Evolutionary conservation across 2,888 invertebrate genomes (phyloP), one percentile per base, ranked within the genome.

Genomic region (Tortricodes alternella): DNA sequence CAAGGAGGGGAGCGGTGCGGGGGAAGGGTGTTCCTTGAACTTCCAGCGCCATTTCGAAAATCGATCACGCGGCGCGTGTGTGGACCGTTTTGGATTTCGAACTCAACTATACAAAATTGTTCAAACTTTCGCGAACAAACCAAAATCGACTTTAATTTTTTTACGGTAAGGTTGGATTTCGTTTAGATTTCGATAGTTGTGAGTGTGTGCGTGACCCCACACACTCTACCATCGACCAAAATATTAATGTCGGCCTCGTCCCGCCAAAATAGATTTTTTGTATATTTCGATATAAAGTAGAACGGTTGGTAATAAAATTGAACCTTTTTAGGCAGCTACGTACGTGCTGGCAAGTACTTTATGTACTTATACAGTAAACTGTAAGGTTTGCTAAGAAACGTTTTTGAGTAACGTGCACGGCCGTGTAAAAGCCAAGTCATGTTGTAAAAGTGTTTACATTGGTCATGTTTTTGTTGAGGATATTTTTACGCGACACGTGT

Each of bases 31-130:
- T 70, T 70, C 69, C 70, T 68, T 71, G 66, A 75, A 77, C 68
- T 72, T 71, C 65, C 68, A 67, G 64, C 75, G 74, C 72, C 74
- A 71, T 83, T 83, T 88, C 84, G 76, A 88, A 88, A 88, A 88
- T 88, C 88, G 87, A 88, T 88, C 83, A 80, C 75, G 66, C 73
- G 76, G 78, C 85, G 82, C 82, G 85, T 83, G 84, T 86, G 83
- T 86, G 82, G 65, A 78, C 74, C 72, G 79, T 86, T 85, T 85
- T 83, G 84, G 69, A 78, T 77, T 82, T 80, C 71, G 71, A 78
- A 74, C 55, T 41, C 21, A 41, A 41, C 74, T 70, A 68, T 65
- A 78, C 67, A 70, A 75, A 74, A 76, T 71, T 71, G 62, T 71
- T 64, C 59, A 32, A 67, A 71, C 61, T 64, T 63, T 63, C 56